Evolutionary conservation across 2,888 invertebrate genomes (phyloP).

Genomic region (Macrophya annulata): DNA sequence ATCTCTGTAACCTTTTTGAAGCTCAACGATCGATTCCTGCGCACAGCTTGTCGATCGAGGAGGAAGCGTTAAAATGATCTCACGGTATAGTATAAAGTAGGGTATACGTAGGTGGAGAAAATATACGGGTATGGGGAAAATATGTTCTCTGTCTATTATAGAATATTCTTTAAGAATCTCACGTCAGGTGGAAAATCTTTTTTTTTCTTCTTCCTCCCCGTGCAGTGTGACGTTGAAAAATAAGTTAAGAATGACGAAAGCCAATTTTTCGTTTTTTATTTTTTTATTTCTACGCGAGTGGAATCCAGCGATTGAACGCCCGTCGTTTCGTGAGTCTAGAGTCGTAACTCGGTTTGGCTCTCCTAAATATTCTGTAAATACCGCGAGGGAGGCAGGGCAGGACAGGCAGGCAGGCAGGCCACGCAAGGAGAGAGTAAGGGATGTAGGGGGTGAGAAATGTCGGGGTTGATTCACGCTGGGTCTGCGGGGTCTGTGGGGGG

Average conservation of each 20-base stretch:
- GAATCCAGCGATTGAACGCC: conserved; percentile 32
- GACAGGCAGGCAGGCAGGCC: conserved; percentile 10
- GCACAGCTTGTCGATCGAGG: not conserved
- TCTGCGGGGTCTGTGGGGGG: conserved; percentile 59
- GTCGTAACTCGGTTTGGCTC: conserved; percentile 51
- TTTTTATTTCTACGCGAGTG: not conserved
- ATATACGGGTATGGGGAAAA: too few species aligned
- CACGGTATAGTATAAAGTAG: not conserved
- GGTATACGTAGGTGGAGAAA: too few species aligned
- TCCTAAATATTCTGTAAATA: conserved; percentile 55
- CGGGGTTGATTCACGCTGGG: conserved; percentile 58
- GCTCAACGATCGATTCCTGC: not conserved
- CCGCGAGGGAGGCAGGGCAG: conserved; percentile 33
- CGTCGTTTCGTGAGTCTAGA: conserved; percentile 36
- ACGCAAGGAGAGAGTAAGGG: conserved; percentile 28
- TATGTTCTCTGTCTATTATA: not conserved
- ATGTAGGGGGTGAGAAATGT: conserved; percentile 58
- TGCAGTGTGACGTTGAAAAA: not conserved
- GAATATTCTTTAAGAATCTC: conserved; percentile 16
- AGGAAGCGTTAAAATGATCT: not conserved
- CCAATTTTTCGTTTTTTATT: conserved; percentile 4
- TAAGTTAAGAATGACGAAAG: conserved; percentile 33
- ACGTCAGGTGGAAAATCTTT: conserved; percentile 36
- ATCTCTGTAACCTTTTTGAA: not conserved
- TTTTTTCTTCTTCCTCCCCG: not conserved